A percentile compares a stretch with the other conserved stretches of the same genome.
Conservation (phyloP, 2,797 vertebrate species). For the Amblyraja radiata region DNA sequence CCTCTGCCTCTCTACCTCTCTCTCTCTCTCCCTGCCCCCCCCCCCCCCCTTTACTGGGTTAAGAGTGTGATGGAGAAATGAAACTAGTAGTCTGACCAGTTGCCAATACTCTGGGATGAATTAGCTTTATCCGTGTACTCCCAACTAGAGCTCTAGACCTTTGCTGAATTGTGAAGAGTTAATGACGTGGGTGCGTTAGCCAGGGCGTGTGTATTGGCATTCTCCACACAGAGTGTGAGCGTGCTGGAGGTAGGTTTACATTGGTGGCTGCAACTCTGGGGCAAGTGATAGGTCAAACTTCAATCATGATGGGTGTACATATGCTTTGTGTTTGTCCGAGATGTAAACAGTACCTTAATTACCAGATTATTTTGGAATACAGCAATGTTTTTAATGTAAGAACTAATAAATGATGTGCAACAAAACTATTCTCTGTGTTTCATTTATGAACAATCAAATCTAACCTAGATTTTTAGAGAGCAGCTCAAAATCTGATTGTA, state of each 20-base stretch:
- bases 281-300: not conserved
- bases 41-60: not conserved
- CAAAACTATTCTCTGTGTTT: not conserved
- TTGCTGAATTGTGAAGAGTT: not conserved
- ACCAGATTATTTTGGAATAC: slow-evolving; percentile 25
- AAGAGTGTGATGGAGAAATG: not conserved
- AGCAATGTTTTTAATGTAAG: slow-evolving; percentile 25
- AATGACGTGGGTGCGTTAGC: not conserved
- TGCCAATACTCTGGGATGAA: not conserved
- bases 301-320: not conserved
- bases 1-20: rapidly evolving
- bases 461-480: not conserved
- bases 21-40: too few species aligned
- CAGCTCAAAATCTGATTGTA: not conserved
- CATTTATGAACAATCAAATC: not conserved
- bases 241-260: not conserved
- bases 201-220: not conserved
- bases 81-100: not conserved
- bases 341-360: slow-evolving; percentile 9
- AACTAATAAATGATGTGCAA: slow-evolving; percentile 15
- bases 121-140: not conserved
- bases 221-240: not conserved
- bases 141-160: too few species aligned
- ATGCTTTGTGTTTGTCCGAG: not conserved
- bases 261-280: not conserved